phyloP scores from a whole-genome alignment of 2,113 vertebrate genomes.

The Hemiprocne comata region DNA sequence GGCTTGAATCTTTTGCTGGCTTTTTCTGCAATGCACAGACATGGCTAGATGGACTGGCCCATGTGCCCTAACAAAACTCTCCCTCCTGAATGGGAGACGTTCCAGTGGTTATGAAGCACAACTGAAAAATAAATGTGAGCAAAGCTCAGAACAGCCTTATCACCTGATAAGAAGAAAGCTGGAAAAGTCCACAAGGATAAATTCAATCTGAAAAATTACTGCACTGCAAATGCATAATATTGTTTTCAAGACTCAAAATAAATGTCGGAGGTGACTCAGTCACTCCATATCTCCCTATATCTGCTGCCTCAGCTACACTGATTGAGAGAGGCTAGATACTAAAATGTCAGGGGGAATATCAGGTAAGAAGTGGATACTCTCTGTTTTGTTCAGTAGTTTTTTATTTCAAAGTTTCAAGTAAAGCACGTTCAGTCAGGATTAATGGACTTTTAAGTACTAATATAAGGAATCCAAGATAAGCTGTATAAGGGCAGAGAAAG shows the following conservation, averaged over 20 bases:
- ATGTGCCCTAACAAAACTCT: not conserved
- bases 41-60: not conserved
- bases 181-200: conserved; percentile 21
- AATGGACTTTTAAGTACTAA: conserved; percentile 44
- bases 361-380: conserved; percentile 25
- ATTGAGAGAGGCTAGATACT: conserved; percentile 18
- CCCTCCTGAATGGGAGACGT: not conserved
- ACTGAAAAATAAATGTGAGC: conserved; percentile 20
- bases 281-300: conserved; percentile 46
- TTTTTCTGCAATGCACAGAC: not conserved
- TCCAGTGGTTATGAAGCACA: not conserved
- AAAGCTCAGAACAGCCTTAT: conserved; percentile 19
- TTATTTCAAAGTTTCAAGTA: conserved; percentile 46
- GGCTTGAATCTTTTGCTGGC: not conserved
- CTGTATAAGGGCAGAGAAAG: conserved; percentile 18
- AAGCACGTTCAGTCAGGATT: not conserved
- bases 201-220: conserved; percentile 55
- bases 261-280: conserved; percentile 62
- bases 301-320: not conserved
- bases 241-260: conserved; percentile 57
- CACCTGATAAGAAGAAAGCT: conserved; percentile 10
- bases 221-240: conserved; percentile 41
- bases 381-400: conserved; percentile 26
- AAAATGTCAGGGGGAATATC: conserved; percentile 66
- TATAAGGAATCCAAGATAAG: conserved; percentile 38